phyloP scores from a whole-genome alignment of 2,888 invertebrate species.

The Machimus atricapillus region DNA sequence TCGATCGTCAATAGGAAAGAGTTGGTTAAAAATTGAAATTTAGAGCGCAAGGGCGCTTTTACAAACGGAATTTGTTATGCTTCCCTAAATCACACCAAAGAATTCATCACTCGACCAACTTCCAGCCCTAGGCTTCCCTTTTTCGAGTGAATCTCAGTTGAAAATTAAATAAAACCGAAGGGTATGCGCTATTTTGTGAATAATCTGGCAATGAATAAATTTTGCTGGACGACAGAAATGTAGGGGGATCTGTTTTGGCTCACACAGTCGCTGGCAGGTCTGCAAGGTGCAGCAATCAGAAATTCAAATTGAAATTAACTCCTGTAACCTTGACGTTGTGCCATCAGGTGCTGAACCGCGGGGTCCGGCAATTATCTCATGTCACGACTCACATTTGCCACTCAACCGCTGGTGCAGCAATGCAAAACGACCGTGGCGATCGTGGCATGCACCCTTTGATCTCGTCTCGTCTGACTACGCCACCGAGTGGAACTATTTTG shows the following conservation, averaged over 20 bases:
- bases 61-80: neutral
- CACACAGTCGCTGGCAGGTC: neutral
- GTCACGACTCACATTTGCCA: slow-evolving; percentile 16
- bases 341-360: slow-evolving; percentile 6
- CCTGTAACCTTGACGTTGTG: neutral
- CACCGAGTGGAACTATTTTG: slow-evolving; percentile 6
- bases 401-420: neutral
- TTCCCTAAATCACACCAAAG: neutral
- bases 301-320: neutral
- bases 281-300: neutral
- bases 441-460: slow-evolving; percentile 7
- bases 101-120: neutral
- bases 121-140: neutral
- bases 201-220: slow-evolving; percentile 7
- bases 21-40: slow-evolving; percentile 2
- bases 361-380: neutral
- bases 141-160: neutral
- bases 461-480: neutral
- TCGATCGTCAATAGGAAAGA: neutral
- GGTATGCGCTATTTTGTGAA: neutral
- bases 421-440: neutral
- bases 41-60: neutral
- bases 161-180: slow-evolving; percentile 2
- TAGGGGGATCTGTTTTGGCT: neutral
- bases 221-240: neutral